phyloP scores from a whole-genome alignment of 2,888 invertebrate species.

The Synanthedon formicaeformis region DNA sequence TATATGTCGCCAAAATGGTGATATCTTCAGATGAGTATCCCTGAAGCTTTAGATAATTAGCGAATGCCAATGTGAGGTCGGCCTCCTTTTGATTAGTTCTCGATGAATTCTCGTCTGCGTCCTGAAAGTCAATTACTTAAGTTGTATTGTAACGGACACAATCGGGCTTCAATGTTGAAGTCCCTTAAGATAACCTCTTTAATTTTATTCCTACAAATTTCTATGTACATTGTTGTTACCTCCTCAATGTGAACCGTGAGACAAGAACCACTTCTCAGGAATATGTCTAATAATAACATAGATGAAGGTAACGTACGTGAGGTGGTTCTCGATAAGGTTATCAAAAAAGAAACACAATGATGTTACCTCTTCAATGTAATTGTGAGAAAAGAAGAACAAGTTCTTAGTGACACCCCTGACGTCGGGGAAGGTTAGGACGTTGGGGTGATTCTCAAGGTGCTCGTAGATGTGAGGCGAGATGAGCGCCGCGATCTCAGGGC shows the following conservation, averaged over 20 bases:
- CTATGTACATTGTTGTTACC: no score
- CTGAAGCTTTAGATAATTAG: conserved; percentile 74
- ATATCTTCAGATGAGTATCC: conserved; percentile 74
- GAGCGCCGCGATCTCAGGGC: conserved; percentile 67
- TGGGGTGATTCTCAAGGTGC: conserved; percentile 71
- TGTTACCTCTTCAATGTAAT: conserved; percentile 61
- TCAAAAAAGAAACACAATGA: no score
- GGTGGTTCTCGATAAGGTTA: no score
- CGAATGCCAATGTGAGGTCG: conserved; percentile 69
- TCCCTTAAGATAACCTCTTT: no score
- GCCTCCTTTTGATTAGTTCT: conserved; percentile 75
- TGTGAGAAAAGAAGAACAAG: conserved; percentile 79
- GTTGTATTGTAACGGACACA: no score
- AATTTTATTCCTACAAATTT: no score
- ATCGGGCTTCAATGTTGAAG: no score
- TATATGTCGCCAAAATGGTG: conserved; percentile 79
- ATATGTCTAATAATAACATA: no score
- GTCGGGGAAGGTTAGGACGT: conserved; percentile 68
- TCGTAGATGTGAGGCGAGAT: conserved; percentile 79
- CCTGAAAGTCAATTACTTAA: conserved; percentile 17
- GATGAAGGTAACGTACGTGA: no score
- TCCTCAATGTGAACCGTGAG: no score
- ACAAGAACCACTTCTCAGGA: no score
- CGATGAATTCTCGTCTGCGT: conserved; percentile 54
- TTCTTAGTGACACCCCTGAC: conserved; percentile 73